Evolutionary conservation across 2,888 invertebrate species (phyloP).

Genomic region (Cotesia congregata): DNA sequence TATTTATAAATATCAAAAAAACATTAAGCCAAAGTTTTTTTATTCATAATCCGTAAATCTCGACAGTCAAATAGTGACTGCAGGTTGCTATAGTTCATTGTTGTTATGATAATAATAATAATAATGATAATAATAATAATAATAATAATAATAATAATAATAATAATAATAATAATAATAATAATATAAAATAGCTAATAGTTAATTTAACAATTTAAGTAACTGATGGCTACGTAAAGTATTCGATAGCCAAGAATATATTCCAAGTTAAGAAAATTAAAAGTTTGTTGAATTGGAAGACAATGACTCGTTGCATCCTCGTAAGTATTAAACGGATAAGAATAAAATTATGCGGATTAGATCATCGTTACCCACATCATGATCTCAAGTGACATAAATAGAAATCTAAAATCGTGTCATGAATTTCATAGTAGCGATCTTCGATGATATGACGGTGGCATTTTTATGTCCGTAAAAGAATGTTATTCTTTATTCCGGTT

Average conservation of each 20-base stretch:
- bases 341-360: conserved; percentile 9
- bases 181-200: too few species aligned
- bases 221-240: too few species aligned
- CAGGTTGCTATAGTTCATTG: too few species aligned
- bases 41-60: too few species aligned
- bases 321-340: neutral
- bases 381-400: conserved; percentile 28
- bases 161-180: too few species aligned
- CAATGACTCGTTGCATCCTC: conserved; percentile 13
- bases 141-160: too few species aligned
- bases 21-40: too few species aligned
- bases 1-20: too few species aligned
- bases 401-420: conserved; percentile 31
- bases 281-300: neutral
- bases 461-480: neutral
- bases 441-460: neutral
- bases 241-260: neutral
- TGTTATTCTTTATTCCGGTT: neutral
- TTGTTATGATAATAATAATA: too few species aligned
- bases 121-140: too few species aligned
- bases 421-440: conserved; percentile 25
- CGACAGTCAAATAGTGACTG: too few species aligned
- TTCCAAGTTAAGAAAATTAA: neutral
- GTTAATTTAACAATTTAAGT: too few species aligned
- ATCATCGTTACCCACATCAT: conserved; percentile 23